A percentile compares a stretch with the other conserved stretches of the same genome.
These are phyloP conservation scores for Julus scandinavius DNA, from an alignment of 2,888 invertebrate species.

Conservation along the genomic window DNA sequence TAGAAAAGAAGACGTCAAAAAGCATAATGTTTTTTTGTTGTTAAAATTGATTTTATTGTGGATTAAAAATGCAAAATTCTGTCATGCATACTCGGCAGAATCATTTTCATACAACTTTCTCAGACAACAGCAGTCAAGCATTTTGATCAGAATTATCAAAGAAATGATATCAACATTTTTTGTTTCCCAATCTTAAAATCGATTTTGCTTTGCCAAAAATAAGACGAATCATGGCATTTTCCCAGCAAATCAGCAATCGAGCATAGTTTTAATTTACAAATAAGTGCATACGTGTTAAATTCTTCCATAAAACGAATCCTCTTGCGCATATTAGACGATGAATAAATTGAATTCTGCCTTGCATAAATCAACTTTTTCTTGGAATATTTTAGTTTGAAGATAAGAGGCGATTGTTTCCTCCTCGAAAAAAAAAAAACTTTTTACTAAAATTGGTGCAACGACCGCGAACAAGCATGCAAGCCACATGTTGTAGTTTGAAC, in stretches of 20 bases:
- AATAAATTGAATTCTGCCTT: neutral
- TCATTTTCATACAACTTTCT: too few relatives aligned
- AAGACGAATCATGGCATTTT: neutral
- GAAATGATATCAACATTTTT: too few relatives aligned
- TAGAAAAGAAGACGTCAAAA: too few relatives aligned
- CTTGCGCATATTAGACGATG: neutral
- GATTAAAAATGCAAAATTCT: too few relatives aligned
- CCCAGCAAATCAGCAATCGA: neutral
- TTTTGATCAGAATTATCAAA: too few relatives aligned
- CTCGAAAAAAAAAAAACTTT: neutral
- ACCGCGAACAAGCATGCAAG: conserved; percentile 15
- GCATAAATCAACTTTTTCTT: neutral
- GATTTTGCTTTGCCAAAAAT: neutral
- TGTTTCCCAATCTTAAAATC: neutral
- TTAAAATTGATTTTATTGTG: too few relatives aligned
- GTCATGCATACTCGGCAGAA: too few relatives aligned
- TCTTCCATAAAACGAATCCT: neutral
- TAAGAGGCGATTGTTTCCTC: neutral
- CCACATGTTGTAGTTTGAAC: conserved; percentile 11
- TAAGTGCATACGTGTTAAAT: too few relatives aligned
- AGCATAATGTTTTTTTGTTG: too few relatives aligned
- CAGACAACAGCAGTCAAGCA: too few relatives aligned
- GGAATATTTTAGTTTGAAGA: conserved; percentile 13
- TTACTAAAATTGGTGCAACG: neutral
- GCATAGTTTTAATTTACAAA: too few relatives aligned